Conservation (phyloP, 2,797 vertebrate species). For the Brachyrhaphis roseni region DNA sequence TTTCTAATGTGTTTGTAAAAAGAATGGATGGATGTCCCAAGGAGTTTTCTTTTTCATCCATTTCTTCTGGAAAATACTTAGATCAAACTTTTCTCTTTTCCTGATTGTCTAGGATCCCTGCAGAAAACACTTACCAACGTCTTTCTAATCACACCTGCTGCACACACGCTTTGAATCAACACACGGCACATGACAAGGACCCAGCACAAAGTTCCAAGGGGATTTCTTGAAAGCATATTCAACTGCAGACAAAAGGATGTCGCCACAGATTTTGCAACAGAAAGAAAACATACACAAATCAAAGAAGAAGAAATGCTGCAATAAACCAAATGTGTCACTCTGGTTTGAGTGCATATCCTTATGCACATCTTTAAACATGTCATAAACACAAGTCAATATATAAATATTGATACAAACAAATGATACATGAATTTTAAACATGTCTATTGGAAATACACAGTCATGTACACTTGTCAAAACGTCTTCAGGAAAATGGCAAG, state of each 20-base stretch:
- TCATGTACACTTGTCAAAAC: conserved; percentile 64
- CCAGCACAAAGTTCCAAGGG: conserved; percentile 14
- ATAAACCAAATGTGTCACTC: conserved; percentile 33
- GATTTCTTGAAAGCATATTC: conserved; percentile 16
- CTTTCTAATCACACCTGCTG: conserved; percentile 10
- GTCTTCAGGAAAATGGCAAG: conserved; percentile 39
- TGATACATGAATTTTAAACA: conserved; percentile 64
- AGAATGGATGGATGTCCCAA: background rate
- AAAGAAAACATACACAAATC: conserved; percentile 18
- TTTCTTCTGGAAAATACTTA: background rate
- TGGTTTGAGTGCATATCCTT: conserved; percentile 43
- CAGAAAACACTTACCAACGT: conserved; percentile 16
- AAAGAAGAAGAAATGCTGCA: conserved; percentile 24
- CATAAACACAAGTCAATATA: conserved; percentile 61
- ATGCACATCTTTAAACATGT: conserved; percentile 54
- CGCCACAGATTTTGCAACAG: conserved; percentile 1
- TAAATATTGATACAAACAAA: conserved; percentile 72
- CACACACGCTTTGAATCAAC: conserved; percentile 37
- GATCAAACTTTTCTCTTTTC: background rate
- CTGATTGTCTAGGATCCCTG: background rate
- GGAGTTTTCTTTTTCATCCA: background rate
- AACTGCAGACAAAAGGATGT: conserved; percentile 1
- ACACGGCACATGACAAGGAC: background rate
- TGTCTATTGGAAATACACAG: conserved; percentile 72
- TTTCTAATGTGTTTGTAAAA: background rate